Evolutionary conservation across 2,888 invertebrate species (phyloP).

Genomic region (Eledona agricola): DNA sequence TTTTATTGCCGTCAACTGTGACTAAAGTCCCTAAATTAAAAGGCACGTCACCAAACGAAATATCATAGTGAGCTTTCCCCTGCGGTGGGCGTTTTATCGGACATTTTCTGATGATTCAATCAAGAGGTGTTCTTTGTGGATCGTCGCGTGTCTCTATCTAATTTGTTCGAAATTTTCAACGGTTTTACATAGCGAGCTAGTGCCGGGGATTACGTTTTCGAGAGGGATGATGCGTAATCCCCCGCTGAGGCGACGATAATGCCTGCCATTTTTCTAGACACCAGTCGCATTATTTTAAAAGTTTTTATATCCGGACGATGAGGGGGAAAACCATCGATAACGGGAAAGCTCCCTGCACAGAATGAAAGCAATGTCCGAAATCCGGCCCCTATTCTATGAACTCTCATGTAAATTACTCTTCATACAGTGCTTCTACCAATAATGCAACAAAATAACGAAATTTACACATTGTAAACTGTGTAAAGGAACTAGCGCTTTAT

Average conservation of each 20-base stretch:
- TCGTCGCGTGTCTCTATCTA: conserved; percentile 6
- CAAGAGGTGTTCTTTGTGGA: neutral
- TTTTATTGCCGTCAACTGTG: conserved; percentile 55
- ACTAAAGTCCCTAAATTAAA: conserved; percentile 42
- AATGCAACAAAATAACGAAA: too few relatives aligned
- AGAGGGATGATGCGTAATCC: conserved; percentile 49
- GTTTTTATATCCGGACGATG: conserved; percentile 58
- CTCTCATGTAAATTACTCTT: too few relatives aligned
- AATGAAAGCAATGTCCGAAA: too few relatives aligned
- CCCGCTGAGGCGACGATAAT: conserved; percentile 60
- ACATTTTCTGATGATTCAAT: conserved; percentile 2
- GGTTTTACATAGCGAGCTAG: conserved; percentile 11
- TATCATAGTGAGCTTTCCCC: conserved; percentile 17
- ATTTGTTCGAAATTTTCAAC: conserved; percentile 17
- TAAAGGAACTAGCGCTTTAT: too few relatives aligned
- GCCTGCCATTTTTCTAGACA: conserved; percentile 61
- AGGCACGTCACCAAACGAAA: conserved; percentile 36
- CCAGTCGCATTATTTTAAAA: conserved; percentile 62
- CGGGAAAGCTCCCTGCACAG: too few relatives aligned
- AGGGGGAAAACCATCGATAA: conserved; percentile 55
- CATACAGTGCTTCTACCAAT: too few relatives aligned
- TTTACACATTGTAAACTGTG: too few relatives aligned
- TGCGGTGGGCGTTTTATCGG: conserved; percentile 11
- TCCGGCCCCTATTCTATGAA: too few relatives aligned
- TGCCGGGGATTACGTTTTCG: conserved; percentile 14